Evolutionary conservation across 2,888 invertebrate genomes (phyloP), one percentile per base, ranked within the genome.

Genomic region (Rotaria magnacalcarata): DNA sequence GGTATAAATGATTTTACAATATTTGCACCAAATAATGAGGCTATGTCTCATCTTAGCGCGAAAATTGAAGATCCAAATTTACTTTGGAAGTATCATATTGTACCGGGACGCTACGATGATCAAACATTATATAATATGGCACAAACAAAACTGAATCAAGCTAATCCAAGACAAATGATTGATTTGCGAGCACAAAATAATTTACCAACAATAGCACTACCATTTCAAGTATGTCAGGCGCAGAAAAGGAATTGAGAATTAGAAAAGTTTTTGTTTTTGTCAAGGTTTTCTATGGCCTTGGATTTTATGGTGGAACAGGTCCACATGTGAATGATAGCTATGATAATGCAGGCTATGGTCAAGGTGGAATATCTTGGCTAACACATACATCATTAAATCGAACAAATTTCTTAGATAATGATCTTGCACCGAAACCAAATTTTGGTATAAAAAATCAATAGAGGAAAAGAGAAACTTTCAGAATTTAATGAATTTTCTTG

Each of bases 21-120:
- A 80, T 80, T 80, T 47, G 80, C 43, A 80, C 80, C 80, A 8
- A 80, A 43, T n/a, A 80, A 80, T 47, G 80, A 80, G 47, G 80
- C 80, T 3, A 80, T 80, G 80, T n/a, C 14, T 1, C 41, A 47
- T n/a, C 47, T 80, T 8, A n/a, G 14, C 0, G 16, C 10, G 5
- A 80, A 43, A 43, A 47, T n/a, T 47, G 80, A 80, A 43, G 80
- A 80, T 80, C 47, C 11, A n/a, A 80, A 47, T n/a, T 24, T 80
- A n/a, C 47, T 80, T 24, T 80, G 80, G 80, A 80, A 80, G n/a
- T 80, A 80, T 47, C 80, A 80, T 14, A 80, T 80, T 47, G 24
- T 47, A 24, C 24, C 80, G 47, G 80, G 80, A 24, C 43, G 80
- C 1, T 80, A 80, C 47, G 47, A 47, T 80, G 80, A 80, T 11